Evolutionary conservation across 1,140 invertebrate species (phyloP).

Genomic region (Heliconius hewitsoni): DNA sequence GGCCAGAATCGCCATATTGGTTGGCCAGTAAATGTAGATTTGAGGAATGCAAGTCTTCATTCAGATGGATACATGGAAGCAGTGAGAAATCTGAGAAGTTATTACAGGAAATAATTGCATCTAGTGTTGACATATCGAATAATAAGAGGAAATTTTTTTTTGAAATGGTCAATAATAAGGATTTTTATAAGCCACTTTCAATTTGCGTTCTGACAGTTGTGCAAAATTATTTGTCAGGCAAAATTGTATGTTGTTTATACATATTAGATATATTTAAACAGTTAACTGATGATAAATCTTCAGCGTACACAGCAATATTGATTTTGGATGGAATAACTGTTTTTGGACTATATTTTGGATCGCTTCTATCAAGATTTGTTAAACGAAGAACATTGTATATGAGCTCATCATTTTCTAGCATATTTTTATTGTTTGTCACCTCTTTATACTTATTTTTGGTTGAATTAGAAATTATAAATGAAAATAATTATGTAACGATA

Average conservation of each 20-base stretch:
- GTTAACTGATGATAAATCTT: slow-evolving; percentile 3
- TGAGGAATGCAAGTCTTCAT: slow-evolving; percentile 41
- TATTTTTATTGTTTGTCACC: slow-evolving; percentile 19
- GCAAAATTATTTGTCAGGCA: slow-evolving; percentile 32
- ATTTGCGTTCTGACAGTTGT: no score
- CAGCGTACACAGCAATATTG: slow-evolving; percentile 27
- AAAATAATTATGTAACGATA: slow-evolving; percentile 27
- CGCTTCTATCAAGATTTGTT: slow-evolving; percentile 21
- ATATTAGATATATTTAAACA: slow-evolving; percentile 34
- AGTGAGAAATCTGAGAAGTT: slow-evolving; percentile 43
- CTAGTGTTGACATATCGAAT: slow-evolving; percentile 22
- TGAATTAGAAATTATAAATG: slow-evolving; percentile 8
- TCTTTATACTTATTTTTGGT: slow-evolving; percentile 25
- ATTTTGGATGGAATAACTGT: slow-evolving; percentile 34
- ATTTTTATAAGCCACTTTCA: slow-evolving; percentile 22
- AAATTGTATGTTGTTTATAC: slow-evolving; percentile 23
- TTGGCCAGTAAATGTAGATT: slow-evolving; percentile 45
- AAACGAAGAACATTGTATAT: slow-evolving; percentile 30
- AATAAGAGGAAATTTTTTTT: background rate
- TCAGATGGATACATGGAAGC: slow-evolving; percentile 49
- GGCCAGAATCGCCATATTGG: slow-evolving; percentile 33
- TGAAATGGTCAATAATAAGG: slow-evolving; percentile 17
- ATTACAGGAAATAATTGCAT: slow-evolving; percentile 40
- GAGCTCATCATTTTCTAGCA: slow-evolving; percentile 18
- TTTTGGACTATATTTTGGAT: slow-evolving; percentile 31